phyloP scores from a whole-genome alignment of 2,888 invertebrate genomes.

The Prosopocoilus inquinatus region DNA sequence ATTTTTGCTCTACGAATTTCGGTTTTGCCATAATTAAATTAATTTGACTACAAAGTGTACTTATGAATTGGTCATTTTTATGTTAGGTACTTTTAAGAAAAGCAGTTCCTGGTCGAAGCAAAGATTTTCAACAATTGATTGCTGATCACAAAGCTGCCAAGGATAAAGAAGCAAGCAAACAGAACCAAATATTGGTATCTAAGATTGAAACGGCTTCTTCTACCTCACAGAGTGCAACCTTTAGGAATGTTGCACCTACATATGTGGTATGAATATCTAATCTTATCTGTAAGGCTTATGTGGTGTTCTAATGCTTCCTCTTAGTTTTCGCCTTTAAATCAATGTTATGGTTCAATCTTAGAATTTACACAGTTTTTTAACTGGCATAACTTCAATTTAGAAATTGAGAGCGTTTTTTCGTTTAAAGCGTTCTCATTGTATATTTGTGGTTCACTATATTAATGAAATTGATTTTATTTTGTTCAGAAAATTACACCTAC shows the following conservation, averaged over 20 bases:
- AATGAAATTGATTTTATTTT: too few species aligned
- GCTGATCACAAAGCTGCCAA: constrained; percentile 40
- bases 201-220: constrained; percentile 5
- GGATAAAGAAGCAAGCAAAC: constrained; percentile 31
- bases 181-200: constrained; percentile 1
- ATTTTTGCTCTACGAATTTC: too few species aligned
- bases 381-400: too few species aligned
- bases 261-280: constrained; percentile 7
- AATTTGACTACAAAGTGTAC: too few species aligned
- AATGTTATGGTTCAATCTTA: too few species aligned
- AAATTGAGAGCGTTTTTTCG: too few species aligned
- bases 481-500: constrained; percentile 9
- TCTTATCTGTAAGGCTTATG: too few species aligned
- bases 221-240: constrained; percentile 11
- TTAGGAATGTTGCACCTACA: constrained; percentile 6
- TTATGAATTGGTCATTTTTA: not conserved
- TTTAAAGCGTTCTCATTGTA: too few species aligned
- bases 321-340: not conserved
- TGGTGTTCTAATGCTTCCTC: too few species aligned
- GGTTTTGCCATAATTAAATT: too few species aligned
- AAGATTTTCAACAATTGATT: constrained; percentile 41
- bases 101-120: constrained; percentile 40
- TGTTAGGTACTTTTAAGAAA: constrained; percentile 39
- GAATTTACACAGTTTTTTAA: too few species aligned
- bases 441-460: too few species aligned